These are phyloP conservation scores for Gopherus evgoodei DNA, from an alignment of 2,113 vertebrate species.

Conservation along the genomic window DNA sequence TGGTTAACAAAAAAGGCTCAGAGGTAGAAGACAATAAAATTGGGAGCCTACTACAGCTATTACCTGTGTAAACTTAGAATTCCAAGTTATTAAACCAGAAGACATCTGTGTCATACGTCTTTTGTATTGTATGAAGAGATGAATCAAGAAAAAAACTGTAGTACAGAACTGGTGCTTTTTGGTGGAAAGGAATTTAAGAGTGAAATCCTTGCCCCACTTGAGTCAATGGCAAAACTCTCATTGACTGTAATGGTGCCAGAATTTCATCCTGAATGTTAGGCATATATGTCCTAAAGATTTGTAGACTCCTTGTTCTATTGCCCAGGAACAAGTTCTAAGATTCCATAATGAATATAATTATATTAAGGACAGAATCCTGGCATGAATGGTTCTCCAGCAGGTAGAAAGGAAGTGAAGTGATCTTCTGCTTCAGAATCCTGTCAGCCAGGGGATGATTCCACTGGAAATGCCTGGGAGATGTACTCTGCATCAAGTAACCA, in stretches of 20 bases:
- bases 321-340: background rate
- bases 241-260: constrained; percentile 21
- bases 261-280: constrained; percentile 36
- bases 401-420: background rate
- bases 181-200: constrained; percentile 7
- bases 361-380: background rate
- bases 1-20: too few relatives aligned
- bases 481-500: background rate
- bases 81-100: constrained; percentile 41
- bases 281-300: constrained; percentile 1
- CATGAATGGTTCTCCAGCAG: background rate
- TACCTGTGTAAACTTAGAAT: constrained; percentile 18
- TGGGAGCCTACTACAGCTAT: background rate
- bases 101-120: background rate
- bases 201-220: constrained; percentile 10
- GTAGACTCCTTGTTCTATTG: background rate
- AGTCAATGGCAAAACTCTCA: background rate
- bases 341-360: background rate
- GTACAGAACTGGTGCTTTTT: background rate
- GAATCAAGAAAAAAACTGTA: background rate
- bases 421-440: background rate
- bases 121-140: background rate
- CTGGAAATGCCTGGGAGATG: background rate
- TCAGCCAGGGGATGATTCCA: background rate
- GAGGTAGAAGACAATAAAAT: too few relatives aligned